A percentile compares a stretch with the other conserved stretches of the same genome.
These are phyloP conservation scores for Lagothrix lagotricha DNA, from an alignment of 2,797 vertebrate species.

Conservation along the genomic window DNA sequence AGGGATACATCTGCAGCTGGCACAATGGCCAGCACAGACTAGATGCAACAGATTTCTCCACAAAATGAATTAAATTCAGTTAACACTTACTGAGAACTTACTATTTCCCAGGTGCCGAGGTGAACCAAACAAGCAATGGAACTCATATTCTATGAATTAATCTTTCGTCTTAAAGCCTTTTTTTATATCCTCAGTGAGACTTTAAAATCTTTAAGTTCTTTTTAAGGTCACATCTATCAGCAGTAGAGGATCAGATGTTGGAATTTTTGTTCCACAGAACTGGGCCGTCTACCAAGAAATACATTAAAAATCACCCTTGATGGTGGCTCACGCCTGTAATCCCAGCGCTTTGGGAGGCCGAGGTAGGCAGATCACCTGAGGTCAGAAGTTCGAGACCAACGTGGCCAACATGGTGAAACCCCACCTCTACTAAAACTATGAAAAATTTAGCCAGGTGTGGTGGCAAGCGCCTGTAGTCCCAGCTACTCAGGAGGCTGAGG, in stretches of 20 bases:
- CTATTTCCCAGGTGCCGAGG: background rate
- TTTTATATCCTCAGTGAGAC: background rate
- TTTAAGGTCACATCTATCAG: background rate
- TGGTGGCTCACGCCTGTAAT: background rate
- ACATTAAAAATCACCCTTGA: background rate
- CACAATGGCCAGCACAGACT: background rate
- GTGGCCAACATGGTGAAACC: background rate
- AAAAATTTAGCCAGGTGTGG: too few relatives aligned
- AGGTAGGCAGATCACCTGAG: background rate
- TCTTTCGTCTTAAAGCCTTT: background rate
- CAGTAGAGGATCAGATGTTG: background rate
- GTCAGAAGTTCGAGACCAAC: background rate
- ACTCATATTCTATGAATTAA: background rate
- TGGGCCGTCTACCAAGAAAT: background rate
- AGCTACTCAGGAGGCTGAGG: too few relatives aligned
- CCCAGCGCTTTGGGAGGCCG: background rate
- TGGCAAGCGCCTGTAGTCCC: rapidly evolving
- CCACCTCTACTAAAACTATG: background rate
- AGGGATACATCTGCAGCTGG: background rate
- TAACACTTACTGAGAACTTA: background rate
- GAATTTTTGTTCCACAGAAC: background rate
- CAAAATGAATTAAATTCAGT: background rate
- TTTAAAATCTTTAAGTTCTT: background rate
- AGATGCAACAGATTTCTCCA: background rate
- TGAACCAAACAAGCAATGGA: background rate